Percentiles rank a stretch among this genome's conserved stretches.
Evolutionary conservation across 2,888 invertebrate genomes (phyloP).

Genomic region (Tetranychus piercei): DNA sequence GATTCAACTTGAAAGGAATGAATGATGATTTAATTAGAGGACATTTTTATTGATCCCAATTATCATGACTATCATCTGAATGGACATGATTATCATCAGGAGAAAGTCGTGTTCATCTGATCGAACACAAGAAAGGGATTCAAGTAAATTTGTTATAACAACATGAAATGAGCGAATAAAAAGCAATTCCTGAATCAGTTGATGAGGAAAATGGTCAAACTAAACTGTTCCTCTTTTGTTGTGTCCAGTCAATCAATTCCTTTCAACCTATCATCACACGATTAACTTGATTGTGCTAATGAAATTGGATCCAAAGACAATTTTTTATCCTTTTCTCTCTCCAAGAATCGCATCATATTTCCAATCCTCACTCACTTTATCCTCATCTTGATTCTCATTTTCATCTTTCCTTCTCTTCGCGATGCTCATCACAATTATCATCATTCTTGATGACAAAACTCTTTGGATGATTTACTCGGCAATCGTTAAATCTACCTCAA

Average conservation of each 20-base stretch:
- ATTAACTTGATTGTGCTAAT: conserved; percentile 1
- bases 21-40: too few species aligned
- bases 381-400: background rate
- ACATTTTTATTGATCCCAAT: too few species aligned
- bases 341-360: background rate
- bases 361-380: background rate
- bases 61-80: too few species aligned
- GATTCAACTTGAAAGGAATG: too few species aligned
- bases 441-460: background rate
- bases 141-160: too few species aligned
- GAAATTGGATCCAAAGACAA: background rate
- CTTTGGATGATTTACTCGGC: background rate
- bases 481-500: background rate
- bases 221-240: background rate
- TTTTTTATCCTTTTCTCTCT: background rate
- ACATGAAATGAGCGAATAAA: too few species aligned
- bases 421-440: too few species aligned
- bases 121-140: too few species aligned
- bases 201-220: background rate
- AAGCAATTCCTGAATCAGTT: background rate
- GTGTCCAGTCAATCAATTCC: background rate
- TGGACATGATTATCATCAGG: too few species aligned
- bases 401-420: background rate
- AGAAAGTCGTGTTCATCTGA: too few species aligned
- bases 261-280: background rate